These are phyloP conservation scores for Ornithorhynchus anatinus DNA, from an alignment of 2,113 vertebrate genomes.

Conservation along the genomic window DNA sequence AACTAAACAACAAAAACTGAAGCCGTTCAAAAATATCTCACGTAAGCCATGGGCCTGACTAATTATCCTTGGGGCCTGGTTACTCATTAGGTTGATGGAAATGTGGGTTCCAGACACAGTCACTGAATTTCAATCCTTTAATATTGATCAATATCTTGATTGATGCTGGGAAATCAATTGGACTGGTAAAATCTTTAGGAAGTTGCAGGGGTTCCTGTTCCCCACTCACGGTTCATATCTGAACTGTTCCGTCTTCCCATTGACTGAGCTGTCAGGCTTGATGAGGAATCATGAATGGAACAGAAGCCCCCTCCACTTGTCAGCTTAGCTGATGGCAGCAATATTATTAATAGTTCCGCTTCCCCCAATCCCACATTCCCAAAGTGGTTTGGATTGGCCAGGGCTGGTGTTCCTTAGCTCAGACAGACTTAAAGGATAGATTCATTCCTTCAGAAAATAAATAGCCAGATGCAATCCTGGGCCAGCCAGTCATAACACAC, in stretches of 20 bases:
- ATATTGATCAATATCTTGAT: conserved; percentile 85
- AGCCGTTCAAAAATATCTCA: too few relatives aligned
- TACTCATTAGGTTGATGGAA: too few relatives aligned
- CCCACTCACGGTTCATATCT: conserved; percentile 59
- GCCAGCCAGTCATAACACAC: too few relatives aligned
- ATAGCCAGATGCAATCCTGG: too few relatives aligned
- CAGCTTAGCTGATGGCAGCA: conserved; percentile 53
- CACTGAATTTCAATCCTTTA: conserved; percentile 71
- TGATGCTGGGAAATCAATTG: conserved; percentile 89
- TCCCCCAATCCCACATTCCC: conserved; percentile 28
- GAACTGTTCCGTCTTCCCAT: conserved; percentile 51
- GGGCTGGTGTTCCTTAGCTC: too few relatives aligned
- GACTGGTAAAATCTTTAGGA: conserved; percentile 80
- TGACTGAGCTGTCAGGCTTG: conserved; percentile 63
- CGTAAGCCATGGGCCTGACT: too few relatives aligned
- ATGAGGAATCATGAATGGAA: conserved; percentile 59
- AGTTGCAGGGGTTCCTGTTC: conserved; percentile 53
- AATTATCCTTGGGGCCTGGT: too few relatives aligned
- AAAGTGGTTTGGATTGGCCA: too few relatives aligned
- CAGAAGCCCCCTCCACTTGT: conserved; percentile 50
- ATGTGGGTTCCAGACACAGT: too few relatives aligned
- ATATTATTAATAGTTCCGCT: conserved; percentile 46
- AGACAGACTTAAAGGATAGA: too few relatives aligned
- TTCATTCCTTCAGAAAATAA: too few relatives aligned
- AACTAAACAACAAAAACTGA: too few relatives aligned